Evolutionary conservation across 1,140 invertebrate species (phyloP), one percentile per base, ranked within the genome.

Genomic region (Rhagoletis zephyria): DNA sequence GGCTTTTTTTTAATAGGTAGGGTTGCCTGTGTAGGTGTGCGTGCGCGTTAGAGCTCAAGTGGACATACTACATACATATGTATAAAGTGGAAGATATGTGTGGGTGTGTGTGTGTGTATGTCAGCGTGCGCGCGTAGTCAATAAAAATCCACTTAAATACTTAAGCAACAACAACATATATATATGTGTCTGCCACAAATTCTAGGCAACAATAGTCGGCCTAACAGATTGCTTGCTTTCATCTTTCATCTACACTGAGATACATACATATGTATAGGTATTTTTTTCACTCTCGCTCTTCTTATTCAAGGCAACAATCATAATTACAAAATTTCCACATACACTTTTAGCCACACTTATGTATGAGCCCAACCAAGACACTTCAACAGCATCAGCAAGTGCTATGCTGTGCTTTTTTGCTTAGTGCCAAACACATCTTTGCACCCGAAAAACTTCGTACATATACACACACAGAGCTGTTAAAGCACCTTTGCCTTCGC

Each of bases 91-190:
- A 14, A 19, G 67, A 9, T 70, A 45, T 3, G n/a, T 65, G 9
- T 30, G 9, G 3, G 14, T 12, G 40, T 16, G 67, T 74, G 42
- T 74, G 65, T 67, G 65, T 30, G 65, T 67, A 12, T 64, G 63
- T 64, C 3, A 40, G 30, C 10, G 51, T 5, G 51, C 10, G 51
- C 2, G 10, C 40, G 74, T 19, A 56, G 74, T 56, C 48, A 51
- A 81, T 81, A 81, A 81, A 81, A 81, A 81, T 56, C 48, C 74
- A 81, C 74, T 81, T 81, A 81, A 81, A 59, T 59, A 14, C 48
- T 56, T 56, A 30, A 81, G 48, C 48, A 81, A 81, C 40, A 48
- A 3, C 42, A 30, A 30, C 30, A 48, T 42, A 45, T 30, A 30
- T 30, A 1, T 77, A 77, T 77, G 74, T 77, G 16, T 3, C 5